These are phyloP conservation scores for Battus philenor DNA, from an alignment of 1,140 invertebrate species.

Conservation along the genomic window DNA sequence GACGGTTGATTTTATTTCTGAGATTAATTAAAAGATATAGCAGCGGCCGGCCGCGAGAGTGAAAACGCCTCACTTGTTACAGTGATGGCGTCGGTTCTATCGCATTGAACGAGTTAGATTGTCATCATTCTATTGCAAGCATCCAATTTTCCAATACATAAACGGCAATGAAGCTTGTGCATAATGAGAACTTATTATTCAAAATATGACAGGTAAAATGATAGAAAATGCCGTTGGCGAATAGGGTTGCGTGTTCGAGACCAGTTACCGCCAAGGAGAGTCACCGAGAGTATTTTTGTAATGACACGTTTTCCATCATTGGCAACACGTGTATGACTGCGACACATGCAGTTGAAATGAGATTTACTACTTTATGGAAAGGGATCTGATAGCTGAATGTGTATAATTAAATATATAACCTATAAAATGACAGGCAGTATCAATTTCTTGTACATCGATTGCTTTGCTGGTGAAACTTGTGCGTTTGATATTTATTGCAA, in stretches of 20 bases:
- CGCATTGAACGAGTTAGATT: slow-evolving; percentile 25
- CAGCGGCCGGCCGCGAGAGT: slow-evolving; percentile 49
- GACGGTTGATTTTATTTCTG: slow-evolving; percentile 65
- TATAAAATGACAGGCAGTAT: slow-evolving; percentile 9
- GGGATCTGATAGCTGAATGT: slow-evolving; percentile 6
- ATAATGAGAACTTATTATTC: slow-evolving; percentile 20
- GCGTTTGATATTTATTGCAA: slow-evolving; percentile 40
- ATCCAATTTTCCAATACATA: slow-evolving; percentile 19
- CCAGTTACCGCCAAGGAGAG: slow-evolving; percentile 57
- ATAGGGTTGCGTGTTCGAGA: slow-evolving; percentile 59
- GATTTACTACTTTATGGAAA: slow-evolving; percentile 7
- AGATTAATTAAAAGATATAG: slow-evolving; percentile 75
- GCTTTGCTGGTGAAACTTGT: slow-evolving; percentile 19
- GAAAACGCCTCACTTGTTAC: slow-evolving; percentile 58
- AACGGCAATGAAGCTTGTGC: slow-evolving; percentile 22
- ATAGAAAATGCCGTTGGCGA: slow-evolving; percentile 51
- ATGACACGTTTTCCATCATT: slow-evolving; percentile 57
- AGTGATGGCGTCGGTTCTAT: slow-evolving; percentile 32
- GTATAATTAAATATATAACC: not conserved
- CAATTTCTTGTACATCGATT: slow-evolving; percentile 9
- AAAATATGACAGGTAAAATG: slow-evolving; percentile 49
- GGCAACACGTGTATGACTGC: slow-evolving; percentile 26
- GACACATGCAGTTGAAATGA: slow-evolving; percentile 20
- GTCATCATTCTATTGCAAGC: slow-evolving; percentile 10
- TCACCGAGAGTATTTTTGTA: slow-evolving; percentile 51